phyloP scores from a whole-genome alignment of 1,140 invertebrate species.

The Drosophila tani region DNA sequence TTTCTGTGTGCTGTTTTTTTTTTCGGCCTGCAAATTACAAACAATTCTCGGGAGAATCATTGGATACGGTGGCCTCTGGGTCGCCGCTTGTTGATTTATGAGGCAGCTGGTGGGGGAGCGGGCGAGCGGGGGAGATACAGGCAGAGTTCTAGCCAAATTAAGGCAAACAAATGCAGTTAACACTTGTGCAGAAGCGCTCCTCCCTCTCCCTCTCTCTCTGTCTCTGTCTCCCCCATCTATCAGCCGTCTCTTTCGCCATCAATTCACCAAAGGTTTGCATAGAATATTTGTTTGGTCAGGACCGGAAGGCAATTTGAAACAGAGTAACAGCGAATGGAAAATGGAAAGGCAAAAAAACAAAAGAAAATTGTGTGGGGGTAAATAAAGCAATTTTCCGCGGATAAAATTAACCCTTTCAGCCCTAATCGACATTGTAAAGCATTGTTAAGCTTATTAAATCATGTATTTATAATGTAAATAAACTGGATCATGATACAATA shows the following conservation, averaged over 20 bases:
- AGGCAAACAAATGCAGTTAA: conserved; percentile 53
- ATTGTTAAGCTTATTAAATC: not conserved
- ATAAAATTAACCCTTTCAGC: conserved; percentile 7
- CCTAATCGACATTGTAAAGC: too few species aligned
- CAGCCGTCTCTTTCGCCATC: not conserved
- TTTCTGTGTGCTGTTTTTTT: conserved; percentile 48
- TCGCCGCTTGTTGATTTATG: conserved; percentile 59
- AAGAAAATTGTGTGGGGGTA: not conserved
- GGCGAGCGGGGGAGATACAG: not conserved
- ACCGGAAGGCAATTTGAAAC: conserved; percentile 48
- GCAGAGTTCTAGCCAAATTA: conserved; percentile 32
- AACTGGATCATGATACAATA: too few species aligned
- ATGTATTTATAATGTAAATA: not conserved
- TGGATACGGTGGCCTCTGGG: conserved; percentile 47
- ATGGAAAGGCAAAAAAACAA: not conserved
- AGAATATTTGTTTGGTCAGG: conserved; percentile 41
- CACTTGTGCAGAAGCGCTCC: conserved; percentile 19
- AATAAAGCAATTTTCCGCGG: not conserved
- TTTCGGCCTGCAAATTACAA: conserved; percentile 67
- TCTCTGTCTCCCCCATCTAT: not conserved
- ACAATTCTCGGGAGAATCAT: conserved; percentile 72
- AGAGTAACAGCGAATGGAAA: conserved; percentile 14
- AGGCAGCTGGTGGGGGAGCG: conserved; percentile 2
- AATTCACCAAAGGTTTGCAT: conserved; percentile 44
- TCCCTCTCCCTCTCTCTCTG: not conserved